Evolutionary conservation across 2,888 invertebrate species (phyloP).

Genomic region (Chirona hameri): DNA sequence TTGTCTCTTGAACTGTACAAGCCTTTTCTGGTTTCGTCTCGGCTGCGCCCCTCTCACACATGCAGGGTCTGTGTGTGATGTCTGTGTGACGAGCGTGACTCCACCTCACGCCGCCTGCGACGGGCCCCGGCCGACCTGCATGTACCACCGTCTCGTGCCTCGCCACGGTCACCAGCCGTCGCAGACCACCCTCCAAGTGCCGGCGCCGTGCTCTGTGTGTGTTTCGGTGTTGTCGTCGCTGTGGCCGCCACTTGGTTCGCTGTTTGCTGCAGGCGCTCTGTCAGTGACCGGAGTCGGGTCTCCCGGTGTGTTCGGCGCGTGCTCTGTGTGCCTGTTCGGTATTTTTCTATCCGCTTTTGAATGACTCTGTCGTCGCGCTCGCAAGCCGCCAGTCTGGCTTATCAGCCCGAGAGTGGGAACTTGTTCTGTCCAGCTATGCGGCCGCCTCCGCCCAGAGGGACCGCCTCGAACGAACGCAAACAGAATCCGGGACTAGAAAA

Average conservation of each 20-base stretch:
- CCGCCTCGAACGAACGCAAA: no score
- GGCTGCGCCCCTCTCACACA: no score
- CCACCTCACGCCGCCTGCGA: no score
- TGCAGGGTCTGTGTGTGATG: no score
- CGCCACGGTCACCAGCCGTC: background rate
- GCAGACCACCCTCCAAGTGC: background rate
- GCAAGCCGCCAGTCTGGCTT: no score
- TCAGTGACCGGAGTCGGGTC: background rate
- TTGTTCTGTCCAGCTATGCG: no score
- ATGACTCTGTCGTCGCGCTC: background rate
- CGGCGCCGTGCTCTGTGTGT: background rate
- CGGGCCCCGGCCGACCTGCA: background rate
- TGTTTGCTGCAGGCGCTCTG: background rate
- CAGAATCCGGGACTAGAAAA: no score
- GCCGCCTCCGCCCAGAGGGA: no score
- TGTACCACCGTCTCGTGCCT: background rate
- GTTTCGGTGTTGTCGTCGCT: background rate
- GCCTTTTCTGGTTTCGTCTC: background rate
- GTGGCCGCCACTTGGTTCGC: background rate
- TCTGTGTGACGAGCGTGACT: no score
- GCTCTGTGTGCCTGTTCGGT: background rate
- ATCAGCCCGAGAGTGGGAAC: no score
- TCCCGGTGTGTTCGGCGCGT: background rate
- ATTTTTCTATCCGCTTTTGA: slow-evolving; percentile 5
- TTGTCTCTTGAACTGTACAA: background rate